Percentiles rank a stretch among this genome's conserved stretches.
Conservation (phyloP, 1,140 invertebrate species). For the Heliconius hewitsoni region DNA sequence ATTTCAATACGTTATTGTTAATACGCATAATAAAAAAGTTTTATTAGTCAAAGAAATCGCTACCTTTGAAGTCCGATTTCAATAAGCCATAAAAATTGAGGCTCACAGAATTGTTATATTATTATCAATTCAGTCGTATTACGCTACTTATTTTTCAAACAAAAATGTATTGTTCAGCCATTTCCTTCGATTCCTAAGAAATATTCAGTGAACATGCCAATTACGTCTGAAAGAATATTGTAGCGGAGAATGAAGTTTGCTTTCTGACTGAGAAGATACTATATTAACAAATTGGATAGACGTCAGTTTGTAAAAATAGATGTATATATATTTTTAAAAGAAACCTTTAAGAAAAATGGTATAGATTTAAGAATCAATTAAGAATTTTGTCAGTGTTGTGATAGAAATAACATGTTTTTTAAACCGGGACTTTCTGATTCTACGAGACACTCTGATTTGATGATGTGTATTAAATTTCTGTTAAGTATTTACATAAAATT, state of each 20-base stretch:
- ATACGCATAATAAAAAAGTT: not conserved
- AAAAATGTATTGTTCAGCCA: not conserved
- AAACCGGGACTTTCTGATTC: no score
- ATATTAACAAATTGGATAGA: not conserved
- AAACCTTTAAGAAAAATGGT: no score
- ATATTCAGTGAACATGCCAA: conserved; percentile 5
- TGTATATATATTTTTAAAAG: no score
- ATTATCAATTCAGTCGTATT: not conserved
- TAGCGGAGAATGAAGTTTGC: conserved; percentile 1
- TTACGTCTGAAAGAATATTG: not conserved
- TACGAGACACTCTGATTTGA: no score
- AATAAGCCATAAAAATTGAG: not conserved
- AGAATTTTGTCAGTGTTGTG: no score
- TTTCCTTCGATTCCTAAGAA: not conserved
- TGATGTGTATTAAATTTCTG: no score
- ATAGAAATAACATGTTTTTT: no score
- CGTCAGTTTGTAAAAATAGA: not conserved
- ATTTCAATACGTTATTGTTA: no score
- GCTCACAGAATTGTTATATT: not conserved
- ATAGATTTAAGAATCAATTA: no score
- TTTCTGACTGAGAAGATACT: not conserved
- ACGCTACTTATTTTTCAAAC: not conserved
- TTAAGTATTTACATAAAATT: no score
- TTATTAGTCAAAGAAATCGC: not conserved
- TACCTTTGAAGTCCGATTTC: not conserved